Percentiles rank a stretch among this genome's conserved stretches.
phyloP scores from a whole-genome alignment of 2,888 invertebrate species.

The Limnephilus lunatus region DNA sequence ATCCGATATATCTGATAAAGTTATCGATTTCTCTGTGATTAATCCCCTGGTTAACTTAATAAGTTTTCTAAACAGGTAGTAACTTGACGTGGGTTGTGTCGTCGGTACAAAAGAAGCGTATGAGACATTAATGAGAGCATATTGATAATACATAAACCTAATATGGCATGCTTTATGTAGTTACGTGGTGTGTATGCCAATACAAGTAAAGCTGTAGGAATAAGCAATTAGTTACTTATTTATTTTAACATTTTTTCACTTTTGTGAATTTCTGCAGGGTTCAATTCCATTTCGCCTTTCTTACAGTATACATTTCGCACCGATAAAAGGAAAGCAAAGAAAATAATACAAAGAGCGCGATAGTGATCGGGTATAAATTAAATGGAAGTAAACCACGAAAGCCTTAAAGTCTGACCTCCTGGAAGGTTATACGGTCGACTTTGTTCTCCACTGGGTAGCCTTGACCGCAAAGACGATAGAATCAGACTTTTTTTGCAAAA shows the following conservation, averaged over 20 bases:
- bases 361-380: not conserved
- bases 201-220: not conserved
- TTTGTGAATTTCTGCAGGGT: not conserved
- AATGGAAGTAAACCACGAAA: not conserved
- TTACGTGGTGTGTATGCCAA: not conserved
- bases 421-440: not conserved
- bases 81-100: not conserved
- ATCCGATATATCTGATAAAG: too few relatives aligned
- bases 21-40: too few relatives aligned
- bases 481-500: not conserved
- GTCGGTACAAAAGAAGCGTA: not conserved
- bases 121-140: too few relatives aligned
- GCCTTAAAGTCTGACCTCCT: slow-evolving; percentile 11
- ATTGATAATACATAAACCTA: too few relatives aligned
- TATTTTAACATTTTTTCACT: not conserved
- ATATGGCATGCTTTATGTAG: too few relatives aligned
- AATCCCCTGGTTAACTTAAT: too few relatives aligned
- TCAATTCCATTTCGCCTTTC: not conserved
- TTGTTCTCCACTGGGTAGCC: not conserved
- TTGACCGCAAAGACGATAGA: slow-evolving; percentile 20
- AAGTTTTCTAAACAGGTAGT: not conserved
- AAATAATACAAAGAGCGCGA: not conserved
- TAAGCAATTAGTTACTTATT: not conserved
- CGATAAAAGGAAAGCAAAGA: not conserved
- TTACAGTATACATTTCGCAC: not conserved